phyloP scores from a whole-genome alignment of 2,888 invertebrate genomes.

The Sicus ferrugineus region DNA sequence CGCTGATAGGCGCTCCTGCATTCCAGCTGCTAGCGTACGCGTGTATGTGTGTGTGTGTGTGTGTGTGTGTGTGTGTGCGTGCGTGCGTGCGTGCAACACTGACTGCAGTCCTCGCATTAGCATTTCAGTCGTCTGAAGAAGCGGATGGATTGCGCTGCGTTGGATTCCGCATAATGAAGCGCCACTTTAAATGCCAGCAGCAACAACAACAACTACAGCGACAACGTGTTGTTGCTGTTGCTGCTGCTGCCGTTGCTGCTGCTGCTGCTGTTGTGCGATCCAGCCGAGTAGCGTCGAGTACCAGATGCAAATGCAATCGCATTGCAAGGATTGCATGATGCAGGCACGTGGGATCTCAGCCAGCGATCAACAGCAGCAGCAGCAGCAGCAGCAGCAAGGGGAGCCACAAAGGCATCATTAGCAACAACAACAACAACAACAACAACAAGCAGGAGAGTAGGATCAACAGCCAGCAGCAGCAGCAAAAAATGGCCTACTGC shows the following conservation, averaged over 20 bases:
- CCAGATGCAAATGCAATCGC: slow-evolving; percentile 20
- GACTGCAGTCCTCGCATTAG: not conserved
- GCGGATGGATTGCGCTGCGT: not conserved
- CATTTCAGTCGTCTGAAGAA: not conserved
- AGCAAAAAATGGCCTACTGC: slow-evolving; percentile 26
- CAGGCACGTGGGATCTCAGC: slow-evolving; percentile 14
- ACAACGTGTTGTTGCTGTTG: slow-evolving; percentile 3
- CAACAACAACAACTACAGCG: not conserved
- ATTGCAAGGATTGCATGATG: not conserved
- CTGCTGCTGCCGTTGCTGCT: too few species aligned
- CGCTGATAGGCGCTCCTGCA: not conserved
- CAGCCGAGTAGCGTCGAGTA: slow-evolving; percentile 1
- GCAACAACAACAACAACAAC: slow-evolving; percentile 9
- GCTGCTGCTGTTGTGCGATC: too few species aligned
- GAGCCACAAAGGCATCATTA: too few species aligned
- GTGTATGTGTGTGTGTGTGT: slow-evolving; percentile 29
- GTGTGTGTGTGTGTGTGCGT: slow-evolving; percentile 1
- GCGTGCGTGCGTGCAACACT: not conserved
- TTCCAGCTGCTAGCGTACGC: slow-evolving; percentile 8
- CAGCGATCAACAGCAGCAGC: slow-evolving; percentile 5
- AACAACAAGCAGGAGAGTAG: slow-evolving; percentile 9
- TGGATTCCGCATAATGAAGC: slow-evolving; percentile 24
- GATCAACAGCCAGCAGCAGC: slow-evolving; percentile 13
- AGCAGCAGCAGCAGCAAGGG: not conserved
- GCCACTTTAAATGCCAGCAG: slow-evolving; percentile 25